These are phyloP conservation scores for Drosophila phalerata DNA, from an alignment of 2,888 invertebrate genomes.

Conservation along the genomic window DNA sequence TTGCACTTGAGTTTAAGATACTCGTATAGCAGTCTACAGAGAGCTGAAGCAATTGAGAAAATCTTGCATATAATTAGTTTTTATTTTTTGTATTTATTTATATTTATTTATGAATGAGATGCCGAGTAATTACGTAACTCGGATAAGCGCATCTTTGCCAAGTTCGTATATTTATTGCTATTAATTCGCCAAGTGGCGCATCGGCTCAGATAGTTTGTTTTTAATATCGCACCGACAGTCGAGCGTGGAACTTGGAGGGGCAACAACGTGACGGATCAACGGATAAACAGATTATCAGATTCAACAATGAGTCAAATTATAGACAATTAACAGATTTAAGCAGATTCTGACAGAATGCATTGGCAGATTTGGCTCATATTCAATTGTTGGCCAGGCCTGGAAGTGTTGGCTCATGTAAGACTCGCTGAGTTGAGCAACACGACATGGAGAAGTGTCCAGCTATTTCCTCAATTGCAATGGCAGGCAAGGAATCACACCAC, in stretches of 20 bases:
- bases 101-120: conserved; percentile 52
- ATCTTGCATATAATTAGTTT: not conserved
- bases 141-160: conserved; percentile 52
- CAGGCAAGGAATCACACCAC: conserved; percentile 25
- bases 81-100: not conserved
- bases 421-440: conserved; percentile 14
- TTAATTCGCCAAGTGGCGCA: conserved; percentile 45
- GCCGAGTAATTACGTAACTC: conserved; percentile 52
- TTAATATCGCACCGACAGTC: conserved; percentile 30
- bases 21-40: conserved; percentile 1
- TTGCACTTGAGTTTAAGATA: conserved; percentile 37
- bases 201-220: not conserved
- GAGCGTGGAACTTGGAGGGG: conserved; percentile 19
- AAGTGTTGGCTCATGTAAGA: conserved; percentile 39
- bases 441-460: conserved; percentile 30
- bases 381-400: not conserved
- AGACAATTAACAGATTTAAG: conserved; percentile 8
- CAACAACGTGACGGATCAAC: conserved; percentile 34
- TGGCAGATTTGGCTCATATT: conserved; percentile 7
- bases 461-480: conserved; percentile 49
- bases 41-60: conserved; percentile 24
- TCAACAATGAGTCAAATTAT: conserved; percentile 15
- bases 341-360: conserved; percentile 1
- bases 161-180: conserved; percentile 21
- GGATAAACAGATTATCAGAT: conserved; percentile 19